Evolutionary conservation across 2,797 vertebrate genomes (phyloP).

Genomic region (Podarcis siculus): DNA sequence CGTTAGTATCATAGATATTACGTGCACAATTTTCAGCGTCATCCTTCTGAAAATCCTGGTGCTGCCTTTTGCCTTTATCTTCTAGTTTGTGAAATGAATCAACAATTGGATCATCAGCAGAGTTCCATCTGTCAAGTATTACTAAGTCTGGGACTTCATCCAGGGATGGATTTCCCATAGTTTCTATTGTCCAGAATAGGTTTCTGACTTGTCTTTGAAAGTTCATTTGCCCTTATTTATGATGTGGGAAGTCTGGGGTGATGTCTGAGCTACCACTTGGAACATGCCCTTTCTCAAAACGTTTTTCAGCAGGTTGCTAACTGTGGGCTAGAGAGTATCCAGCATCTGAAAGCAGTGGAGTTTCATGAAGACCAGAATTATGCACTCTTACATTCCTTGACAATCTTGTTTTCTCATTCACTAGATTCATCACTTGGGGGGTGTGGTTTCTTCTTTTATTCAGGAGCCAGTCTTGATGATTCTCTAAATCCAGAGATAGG

Average conservation of each 20-base stretch:
- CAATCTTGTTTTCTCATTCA: background rate
- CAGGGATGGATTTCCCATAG: conserved; percentile 24
- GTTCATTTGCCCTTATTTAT: background rate
- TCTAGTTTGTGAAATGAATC: conserved; percentile 26
- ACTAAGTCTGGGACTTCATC: conserved; percentile 13
- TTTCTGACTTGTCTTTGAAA: background rate
- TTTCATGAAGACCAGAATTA: background rate
- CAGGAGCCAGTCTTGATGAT: background rate
- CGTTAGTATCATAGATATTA: background rate
- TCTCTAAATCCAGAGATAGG: background rate
- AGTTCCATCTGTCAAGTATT: conserved; percentile 39
- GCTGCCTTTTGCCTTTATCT: conserved; percentile 7
- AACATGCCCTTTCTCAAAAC: background rate
- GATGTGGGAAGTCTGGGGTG: background rate
- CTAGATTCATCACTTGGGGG: background rate
- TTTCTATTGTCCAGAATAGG: background rate
- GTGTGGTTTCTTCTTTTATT: background rate
- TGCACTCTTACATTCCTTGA: background rate
- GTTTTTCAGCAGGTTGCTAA: background rate
- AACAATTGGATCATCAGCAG: conserved; percentile 18
- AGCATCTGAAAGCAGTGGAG: background rate
- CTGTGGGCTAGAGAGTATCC: background rate
- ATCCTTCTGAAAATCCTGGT: background rate
- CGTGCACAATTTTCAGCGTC: background rate
- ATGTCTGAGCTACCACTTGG: background rate